phyloP scores from a whole-genome alignment of 2,888 invertebrate species.

The Phoenoteleia sp. region DNA sequence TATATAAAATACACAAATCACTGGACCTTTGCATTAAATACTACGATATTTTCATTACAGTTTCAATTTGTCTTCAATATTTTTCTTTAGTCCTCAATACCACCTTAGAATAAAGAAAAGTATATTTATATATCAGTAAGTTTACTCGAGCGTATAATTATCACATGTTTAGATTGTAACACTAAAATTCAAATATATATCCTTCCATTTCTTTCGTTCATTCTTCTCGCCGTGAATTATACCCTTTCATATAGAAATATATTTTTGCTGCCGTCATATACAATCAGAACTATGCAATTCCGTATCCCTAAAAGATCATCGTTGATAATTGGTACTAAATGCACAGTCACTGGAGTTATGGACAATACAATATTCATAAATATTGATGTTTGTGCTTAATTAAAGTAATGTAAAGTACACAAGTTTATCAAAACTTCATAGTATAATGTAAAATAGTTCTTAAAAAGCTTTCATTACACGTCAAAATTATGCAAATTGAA shows the following conservation, averaged over 20 bases:
- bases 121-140: slow-evolving; percentile 71
- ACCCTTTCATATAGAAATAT: slow-evolving; percentile 58
- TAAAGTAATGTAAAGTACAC: no score
- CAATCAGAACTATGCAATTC: slow-evolving; percentile 25
- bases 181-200: slow-evolving; percentile 70
- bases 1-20: slow-evolving; percentile 77
- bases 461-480: no score
- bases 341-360: slow-evolving; percentile 14
- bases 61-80: slow-evolving; percentile 51
- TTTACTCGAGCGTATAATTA: slow-evolving; percentile 76
- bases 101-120: slow-evolving; percentile 73
- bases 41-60: slow-evolving; percentile 64
- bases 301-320: slow-evolving; percentile 3
- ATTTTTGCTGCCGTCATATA: slow-evolving; percentile 46
- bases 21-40: slow-evolving; percentile 71
- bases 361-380: background rate
- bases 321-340: slow-evolving; percentile 45
- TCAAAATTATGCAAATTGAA: no score
- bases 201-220: slow-evolving; percentile 6
- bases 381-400: background rate
- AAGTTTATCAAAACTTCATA: no score
- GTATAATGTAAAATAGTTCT: no score
- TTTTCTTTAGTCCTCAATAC: slow-evolving; percentile 50
- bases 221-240: slow-evolving; percentile 21
- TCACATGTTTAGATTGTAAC: slow-evolving; percentile 80